A percentile compares a stretch with the other conserved stretches of the same genome.
These are phyloP conservation scores for Colius striatus DNA, from an alignment of 2,113 vertebrate genomes.

Conservation along the genomic window DNA sequence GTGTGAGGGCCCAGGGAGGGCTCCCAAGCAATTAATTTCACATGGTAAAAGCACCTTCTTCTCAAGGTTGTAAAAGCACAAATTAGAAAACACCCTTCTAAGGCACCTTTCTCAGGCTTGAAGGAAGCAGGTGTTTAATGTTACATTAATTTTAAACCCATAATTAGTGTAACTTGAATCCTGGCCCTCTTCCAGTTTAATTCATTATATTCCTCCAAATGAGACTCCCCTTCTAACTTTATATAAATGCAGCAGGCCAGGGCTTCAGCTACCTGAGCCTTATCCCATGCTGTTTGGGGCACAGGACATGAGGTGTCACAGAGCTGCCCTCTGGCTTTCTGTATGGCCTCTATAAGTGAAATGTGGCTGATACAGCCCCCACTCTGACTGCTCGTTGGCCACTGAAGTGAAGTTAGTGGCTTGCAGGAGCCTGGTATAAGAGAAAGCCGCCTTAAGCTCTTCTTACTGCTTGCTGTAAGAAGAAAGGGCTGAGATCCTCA, in stretches of 20 bases:
- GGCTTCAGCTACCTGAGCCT: not conserved
- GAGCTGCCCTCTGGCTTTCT: not conserved
- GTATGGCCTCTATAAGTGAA: not conserved
- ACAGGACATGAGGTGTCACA: not conserved
- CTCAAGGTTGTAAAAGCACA: constrained; percentile 27
- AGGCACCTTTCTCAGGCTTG: not conserved
- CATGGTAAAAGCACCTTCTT: constrained; percentile 2
- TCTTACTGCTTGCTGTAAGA: fast-evolving
- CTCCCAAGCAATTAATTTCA: constrained; percentile 29
- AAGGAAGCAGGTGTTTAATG: constrained; percentile 39
- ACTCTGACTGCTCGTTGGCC: fast-evolving
- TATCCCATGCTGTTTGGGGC: not conserved
- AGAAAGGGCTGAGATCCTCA: not conserved
- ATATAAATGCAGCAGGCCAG: not conserved
- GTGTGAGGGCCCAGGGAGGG: not conserved
- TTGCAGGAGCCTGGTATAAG: not conserved
- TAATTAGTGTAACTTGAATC: constrained; percentile 38
- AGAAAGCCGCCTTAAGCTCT: not conserved
- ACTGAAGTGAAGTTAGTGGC: not conserved
- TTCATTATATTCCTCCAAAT: not conserved
- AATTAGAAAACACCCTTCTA: constrained; percentile 31
- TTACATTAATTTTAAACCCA: constrained; percentile 50
- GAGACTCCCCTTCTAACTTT: not conserved
- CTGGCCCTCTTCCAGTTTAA: constrained; percentile 28
- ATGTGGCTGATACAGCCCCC: not conserved